Percentiles rank a stretch among this genome's conserved stretches.
Evolutionary conservation across 37 sponge, comb jelly and placozoan genomes (phyloP).

Genomic region (Aphrocallistes beatrix): DNA sequence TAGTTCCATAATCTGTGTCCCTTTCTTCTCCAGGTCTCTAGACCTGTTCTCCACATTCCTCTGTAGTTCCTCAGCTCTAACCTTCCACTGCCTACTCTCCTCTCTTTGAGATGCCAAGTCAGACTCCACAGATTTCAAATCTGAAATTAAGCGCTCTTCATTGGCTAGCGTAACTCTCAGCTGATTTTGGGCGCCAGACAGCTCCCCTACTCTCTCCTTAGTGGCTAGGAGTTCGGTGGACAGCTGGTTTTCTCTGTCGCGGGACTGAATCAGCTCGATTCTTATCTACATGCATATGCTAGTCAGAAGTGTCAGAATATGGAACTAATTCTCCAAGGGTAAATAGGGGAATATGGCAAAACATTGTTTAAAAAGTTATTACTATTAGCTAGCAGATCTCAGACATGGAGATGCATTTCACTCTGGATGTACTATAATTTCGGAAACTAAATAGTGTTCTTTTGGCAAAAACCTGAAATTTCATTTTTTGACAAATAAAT

Average conservation of each 20-base stretch:
- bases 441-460: no score
- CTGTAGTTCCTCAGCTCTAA: background rate
- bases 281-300: background rate
- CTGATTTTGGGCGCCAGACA: background rate
- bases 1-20: background rate
- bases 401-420: no score
- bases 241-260: background rate
- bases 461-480: no score
- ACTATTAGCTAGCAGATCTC: background rate
- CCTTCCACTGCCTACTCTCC: background rate
- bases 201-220: slow-evolving; percentile 8
- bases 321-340: background rate
- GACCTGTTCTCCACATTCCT: background rate
- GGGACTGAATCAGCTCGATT: background rate
- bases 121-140: background rate
- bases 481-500: no score
- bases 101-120: background rate
- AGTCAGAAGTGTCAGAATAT: background rate
- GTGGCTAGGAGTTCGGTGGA: background rate
- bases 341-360: background rate
- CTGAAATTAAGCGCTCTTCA: background rate
- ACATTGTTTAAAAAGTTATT: background rate
- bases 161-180: background rate
- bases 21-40: background rate
- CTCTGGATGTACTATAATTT: no score